phyloP scores from a whole-genome alignment of 2,797 vertebrate species.

The Hydrolagus colliei region DNA sequence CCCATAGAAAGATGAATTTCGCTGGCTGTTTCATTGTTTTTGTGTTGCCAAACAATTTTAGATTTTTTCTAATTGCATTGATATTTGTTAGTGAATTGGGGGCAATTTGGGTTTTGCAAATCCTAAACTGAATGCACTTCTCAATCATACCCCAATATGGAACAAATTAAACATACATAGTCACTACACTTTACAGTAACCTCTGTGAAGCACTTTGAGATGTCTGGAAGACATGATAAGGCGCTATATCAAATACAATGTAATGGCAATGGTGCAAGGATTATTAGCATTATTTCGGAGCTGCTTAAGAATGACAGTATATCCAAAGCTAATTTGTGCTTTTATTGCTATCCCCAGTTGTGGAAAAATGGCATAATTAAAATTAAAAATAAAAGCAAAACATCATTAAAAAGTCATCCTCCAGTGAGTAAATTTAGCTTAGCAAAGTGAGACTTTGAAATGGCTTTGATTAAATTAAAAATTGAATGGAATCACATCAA shows the following conservation, averaged over 20 bases:
- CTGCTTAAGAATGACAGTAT: neutral
- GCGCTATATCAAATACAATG: no score
- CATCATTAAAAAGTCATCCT: conserved; percentile 47
- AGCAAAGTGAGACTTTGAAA: conserved; percentile 53
- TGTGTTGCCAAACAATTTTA: neutral
- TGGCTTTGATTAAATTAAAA: conserved; percentile 62
- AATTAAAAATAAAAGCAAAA: neutral
- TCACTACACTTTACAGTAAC: neutral
- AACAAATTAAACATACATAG: neutral
- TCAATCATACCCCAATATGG: neutral
- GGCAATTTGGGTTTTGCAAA: neutral
- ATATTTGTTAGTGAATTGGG: neutral
- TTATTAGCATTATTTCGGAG: neutral
- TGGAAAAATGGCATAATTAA: neutral
- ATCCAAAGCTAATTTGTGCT: conserved; percentile 1
- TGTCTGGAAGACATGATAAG: no score
- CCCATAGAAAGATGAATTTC: neutral
- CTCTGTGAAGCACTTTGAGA: neutral
- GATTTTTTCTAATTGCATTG: neutral
- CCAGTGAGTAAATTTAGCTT: conserved; percentile 51
- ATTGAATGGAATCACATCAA: conserved; percentile 47
- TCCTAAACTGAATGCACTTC: neutral
- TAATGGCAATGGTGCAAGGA: no score
- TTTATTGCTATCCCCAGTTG: neutral
- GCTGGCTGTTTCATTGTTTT: neutral